Base-by-base conservation (phyloP, 2,888 invertebrate species). In the Eupithecia exiguata region DNA sequence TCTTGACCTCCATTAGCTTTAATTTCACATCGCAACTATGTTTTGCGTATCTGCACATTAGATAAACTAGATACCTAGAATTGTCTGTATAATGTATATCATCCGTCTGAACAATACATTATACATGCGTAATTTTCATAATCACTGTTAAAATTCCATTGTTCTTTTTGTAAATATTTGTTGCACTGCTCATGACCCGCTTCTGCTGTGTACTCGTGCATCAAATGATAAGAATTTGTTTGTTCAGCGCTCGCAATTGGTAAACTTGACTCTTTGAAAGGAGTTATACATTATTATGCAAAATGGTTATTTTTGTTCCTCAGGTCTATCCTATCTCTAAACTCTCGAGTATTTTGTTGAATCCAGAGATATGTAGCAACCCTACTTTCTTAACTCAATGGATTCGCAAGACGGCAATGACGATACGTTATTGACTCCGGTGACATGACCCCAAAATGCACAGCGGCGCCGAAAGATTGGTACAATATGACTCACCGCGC, bases 391-490 rank as follows among this genome's bases (percentile, higher is more conserved):
- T 73, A 78, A 76, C 78, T 84, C 84, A 87, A 87, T 87, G 85
- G 80, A 82, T 86, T 85, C 82, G 88, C 86, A 84, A 84, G 86
- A 84, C 86, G 81, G 78, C 77, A 78, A 77, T 81, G 83, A 74
- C 74, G 43, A 49, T 71, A 43, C 49, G 65, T 38, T 21, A 78
- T 65, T 43, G 40, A 66, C 40, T 38, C 40, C 25, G 30, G 16
- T 66, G 82, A 58, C 40, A 61, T 40, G 25, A 69, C 84, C 81
- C 81, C 81, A 83, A 83, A 85, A 86, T 82, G 83, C 79, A 82
- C 77, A 80, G 78, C 84, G 85, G 86, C 87, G 88, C 86, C 87
- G 83, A 83, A 84, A 85, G 84, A 85, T 86, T 83, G 74, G 25
- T 53, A 53, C 83, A 73, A 74, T 69, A 77, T 81, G 84, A 84